Evolutionary conservation across 2,888 invertebrate genomes (phyloP), one percentile per base, ranked within the genome.

Genomic region (Synanthedon myopaeformis): DNA sequence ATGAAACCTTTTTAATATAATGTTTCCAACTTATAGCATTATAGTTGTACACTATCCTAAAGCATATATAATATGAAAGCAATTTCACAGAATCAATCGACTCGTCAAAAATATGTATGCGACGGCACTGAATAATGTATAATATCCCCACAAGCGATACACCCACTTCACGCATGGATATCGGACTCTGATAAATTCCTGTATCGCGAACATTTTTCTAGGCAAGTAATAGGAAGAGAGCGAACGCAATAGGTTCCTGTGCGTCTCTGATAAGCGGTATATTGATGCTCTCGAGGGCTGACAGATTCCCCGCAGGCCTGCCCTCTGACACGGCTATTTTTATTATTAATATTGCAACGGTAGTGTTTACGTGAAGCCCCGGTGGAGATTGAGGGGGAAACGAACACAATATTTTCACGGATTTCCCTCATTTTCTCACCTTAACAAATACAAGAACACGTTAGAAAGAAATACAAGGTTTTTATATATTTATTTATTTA

Each of bases 231-330:
- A 35, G 35, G 14, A 45, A 45, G 45, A n/a, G 49, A 49, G 49
- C 11, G 49, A 49, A 19, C 19, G 49, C 17, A 49, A 55, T 42
- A 50, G 57, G 42, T 50, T 35, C 57, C 64, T 65, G 67, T 58
- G 57, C 54, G 58, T 52, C 52, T 50, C 61, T 61, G 72, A 71
- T 71, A 71, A 71, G 66, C 60, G 57, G 62, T 57, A 64, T 72
- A 72, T 72, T 72, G 72, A 72, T 72, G 71, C 57, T 62, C 65
- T 62, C 65, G 42, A 50, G 62, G 63, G 60, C 61, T 69, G 71
- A 71, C 62, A 66, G 72, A 73, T 72, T 63, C 64, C 56, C 58
- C 56, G 57, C 59, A 55, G 59, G 57, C 54, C 53, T 51, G 57
- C 53, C 53, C 51, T 51, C 55, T 57, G 63, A 63, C 58, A 57